phyloP scores from a whole-genome alignment of 2,797 vertebrate species.

The Phoebastria nigripes region DNA sequence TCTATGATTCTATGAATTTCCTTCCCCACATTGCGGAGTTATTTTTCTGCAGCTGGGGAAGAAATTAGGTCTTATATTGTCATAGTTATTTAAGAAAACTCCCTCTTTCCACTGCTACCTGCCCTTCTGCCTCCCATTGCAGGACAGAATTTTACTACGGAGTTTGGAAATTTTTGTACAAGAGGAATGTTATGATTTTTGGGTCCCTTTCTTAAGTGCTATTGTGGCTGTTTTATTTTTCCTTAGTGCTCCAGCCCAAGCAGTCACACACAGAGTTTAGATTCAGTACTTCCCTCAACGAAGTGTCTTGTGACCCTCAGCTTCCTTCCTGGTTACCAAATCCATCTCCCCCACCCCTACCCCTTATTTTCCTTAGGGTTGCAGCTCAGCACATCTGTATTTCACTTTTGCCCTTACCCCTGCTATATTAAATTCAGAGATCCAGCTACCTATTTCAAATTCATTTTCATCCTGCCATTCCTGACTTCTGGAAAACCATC shows the following conservation, averaged over 20 bases:
- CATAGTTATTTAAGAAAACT: not conserved
- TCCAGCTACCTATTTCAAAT: not conserved
- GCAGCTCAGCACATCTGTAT: not conserved
- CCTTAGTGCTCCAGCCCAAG: not conserved
- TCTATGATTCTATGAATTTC: not conserved
- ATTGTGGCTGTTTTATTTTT: not conserved
- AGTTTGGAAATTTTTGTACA: not conserved
- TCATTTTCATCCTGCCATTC: not conserved
- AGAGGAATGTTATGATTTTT: not conserved
- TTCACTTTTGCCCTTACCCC: not conserved
- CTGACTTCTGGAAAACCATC: not conserved
- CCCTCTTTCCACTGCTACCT: not conserved
- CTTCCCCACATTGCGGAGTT: not conserved
- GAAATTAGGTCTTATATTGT: not conserved
- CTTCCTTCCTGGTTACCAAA: not conserved
- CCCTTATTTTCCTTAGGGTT: not conserved
- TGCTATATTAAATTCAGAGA: not conserved
- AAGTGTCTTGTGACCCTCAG: not conserved
- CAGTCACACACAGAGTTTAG: not conserved
- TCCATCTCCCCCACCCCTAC: fast-evolving
- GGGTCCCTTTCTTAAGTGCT: not conserved
- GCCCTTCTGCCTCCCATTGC: not conserved
- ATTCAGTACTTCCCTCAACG: not conserved
- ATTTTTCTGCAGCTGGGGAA: not conserved
- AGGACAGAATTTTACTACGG: not conserved